Conservation (phyloP, 2,113 vertebrate genomes). For the Cavia aperea region DNA sequence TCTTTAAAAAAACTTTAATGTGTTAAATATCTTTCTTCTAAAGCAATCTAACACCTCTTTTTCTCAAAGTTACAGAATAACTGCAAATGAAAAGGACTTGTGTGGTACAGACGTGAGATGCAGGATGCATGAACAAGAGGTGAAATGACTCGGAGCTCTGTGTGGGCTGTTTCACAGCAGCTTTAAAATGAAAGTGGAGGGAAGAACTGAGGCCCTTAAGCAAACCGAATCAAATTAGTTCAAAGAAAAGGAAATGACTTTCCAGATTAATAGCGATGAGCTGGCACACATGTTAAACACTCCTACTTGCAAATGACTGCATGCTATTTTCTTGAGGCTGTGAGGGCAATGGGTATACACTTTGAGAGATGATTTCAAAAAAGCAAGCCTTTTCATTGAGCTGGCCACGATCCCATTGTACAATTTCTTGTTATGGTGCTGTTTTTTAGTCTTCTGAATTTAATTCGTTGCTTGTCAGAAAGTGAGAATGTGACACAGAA, state of each 20-base stretch:
- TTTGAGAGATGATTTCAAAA: constrained; percentile 39
- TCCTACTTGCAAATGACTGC: constrained; percentile 38
- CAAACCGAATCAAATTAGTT: constrained; percentile 54
- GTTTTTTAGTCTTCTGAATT: constrained; percentile 29
- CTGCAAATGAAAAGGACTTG: constrained; percentile 45
- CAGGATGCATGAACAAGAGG: background rate
- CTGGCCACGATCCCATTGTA: constrained; percentile 15
- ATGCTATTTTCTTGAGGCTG: constrained; percentile 43
- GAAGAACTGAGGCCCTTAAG: constrained; percentile 51
- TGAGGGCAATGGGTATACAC: constrained; percentile 18
- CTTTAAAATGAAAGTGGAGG: constrained; percentile 52
- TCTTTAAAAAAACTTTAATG: background rate
- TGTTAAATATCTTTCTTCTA: background rate
- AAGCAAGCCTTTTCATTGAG: constrained; percentile 11
- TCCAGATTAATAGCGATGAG: constrained; percentile 53
- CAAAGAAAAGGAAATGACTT: constrained; percentile 57
- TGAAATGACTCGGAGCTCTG: constrained; percentile 9
- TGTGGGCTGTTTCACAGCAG: constrained; percentile 32
- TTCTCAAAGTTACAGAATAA: background rate
- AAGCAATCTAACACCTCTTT: background rate
- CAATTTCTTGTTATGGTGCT: background rate
- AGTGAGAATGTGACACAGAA: background rate
- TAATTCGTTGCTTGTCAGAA: constrained; percentile 25
- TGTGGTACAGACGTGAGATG: background rate
- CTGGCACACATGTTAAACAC: constrained; percentile 27